These are phyloP conservation scores for Istiophorus platypterus DNA, from an alignment of 2,113 vertebrate genomes.

Conservation along the genomic window DNA sequence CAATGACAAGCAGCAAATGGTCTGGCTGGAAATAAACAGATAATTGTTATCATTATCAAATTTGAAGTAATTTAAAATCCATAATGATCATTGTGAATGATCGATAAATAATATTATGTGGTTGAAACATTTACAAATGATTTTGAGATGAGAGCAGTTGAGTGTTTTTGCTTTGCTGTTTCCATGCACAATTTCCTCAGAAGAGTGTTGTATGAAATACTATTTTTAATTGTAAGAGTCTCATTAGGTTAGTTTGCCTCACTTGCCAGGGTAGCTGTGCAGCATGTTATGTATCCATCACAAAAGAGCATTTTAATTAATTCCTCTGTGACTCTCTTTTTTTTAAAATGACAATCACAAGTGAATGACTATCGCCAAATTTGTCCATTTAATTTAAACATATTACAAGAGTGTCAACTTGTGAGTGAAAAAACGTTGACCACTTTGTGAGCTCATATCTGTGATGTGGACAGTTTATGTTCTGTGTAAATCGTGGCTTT, in stretches of 20 bases:
- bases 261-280: not conserved
- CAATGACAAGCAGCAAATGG: no score
- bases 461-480: conserved; percentile 5
- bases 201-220: not conserved
- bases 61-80: conserved; percentile 15
- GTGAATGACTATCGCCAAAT: not conserved
- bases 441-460: not conserved
- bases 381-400: no score
- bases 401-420: not conserved
- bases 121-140: conserved; percentile 25
- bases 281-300: not conserved
- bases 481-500: conserved; percentile 5
- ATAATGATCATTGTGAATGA: not conserved
- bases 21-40: not conserved
- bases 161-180: not conserved
- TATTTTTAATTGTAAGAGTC: not conserved
- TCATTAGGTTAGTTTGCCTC: not conserved
- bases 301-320: not conserved
- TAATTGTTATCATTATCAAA: not conserved
- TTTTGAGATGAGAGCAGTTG: conserved; percentile 1
- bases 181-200: not conserved
- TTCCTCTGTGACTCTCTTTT: not conserved
- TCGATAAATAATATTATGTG: conserved; percentile 2
- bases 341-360: not conserved
- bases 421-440: not conserved